A percentile compares a stretch with the other conserved stretches of the same genome.
Conservation (phyloP, 2,113 vertebrate species). For the Plecotus auritus region DNA sequence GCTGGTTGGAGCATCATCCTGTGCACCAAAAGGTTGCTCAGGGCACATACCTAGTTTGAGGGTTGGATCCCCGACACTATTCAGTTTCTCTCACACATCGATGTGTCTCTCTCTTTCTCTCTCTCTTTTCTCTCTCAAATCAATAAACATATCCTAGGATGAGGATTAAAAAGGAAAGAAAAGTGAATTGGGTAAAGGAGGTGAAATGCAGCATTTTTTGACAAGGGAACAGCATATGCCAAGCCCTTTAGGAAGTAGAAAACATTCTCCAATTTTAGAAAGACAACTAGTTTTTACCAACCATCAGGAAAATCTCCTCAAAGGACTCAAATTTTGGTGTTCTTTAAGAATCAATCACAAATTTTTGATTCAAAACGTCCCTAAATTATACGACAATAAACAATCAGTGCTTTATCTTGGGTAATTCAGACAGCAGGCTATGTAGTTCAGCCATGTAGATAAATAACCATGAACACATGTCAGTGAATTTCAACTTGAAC, state of each 20-base stretch:
- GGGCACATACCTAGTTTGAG: too few species aligned
- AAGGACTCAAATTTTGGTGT: not conserved
- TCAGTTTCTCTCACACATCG: too few species aligned
- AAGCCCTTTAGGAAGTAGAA: not conserved
- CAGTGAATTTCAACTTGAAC: not conserved
- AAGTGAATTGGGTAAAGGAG: not conserved
- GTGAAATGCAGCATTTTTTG: not conserved
- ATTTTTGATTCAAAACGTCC: not conserved
- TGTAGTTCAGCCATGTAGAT: not conserved
- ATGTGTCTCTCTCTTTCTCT: too few species aligned
- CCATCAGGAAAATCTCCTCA: not conserved
- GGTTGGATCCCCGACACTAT: too few species aligned
- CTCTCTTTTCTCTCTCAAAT: too few species aligned
- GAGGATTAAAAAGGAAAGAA: not conserved
- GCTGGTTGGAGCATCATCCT: too few species aligned
- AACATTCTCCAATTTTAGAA: not conserved
- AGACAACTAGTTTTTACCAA: not conserved
- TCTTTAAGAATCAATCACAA: slow-evolving; percentile 5
- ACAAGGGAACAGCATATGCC: not conserved
- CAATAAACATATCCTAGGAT: too few species aligned
- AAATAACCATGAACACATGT: not conserved
- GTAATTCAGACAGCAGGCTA: not conserved
- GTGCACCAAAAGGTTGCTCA: too few species aligned
- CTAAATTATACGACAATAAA: not conserved
- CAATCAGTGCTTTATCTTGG: not conserved